Evolutionary conservation across 2,888 invertebrate genomes (phyloP).

Genomic region (Yponomeuta sedellus): DNA sequence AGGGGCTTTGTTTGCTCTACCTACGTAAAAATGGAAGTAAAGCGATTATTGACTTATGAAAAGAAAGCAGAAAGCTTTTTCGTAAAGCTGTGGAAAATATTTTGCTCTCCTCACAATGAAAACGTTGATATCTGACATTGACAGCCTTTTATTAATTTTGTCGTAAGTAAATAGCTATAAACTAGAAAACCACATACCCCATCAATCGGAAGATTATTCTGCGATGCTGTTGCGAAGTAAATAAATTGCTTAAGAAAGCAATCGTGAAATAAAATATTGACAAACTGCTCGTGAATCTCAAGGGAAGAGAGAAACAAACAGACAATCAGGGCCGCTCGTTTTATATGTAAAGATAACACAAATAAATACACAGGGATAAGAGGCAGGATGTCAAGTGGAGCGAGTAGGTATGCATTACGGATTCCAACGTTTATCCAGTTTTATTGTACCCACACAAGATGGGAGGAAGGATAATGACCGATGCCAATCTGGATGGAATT

Average conservation of each 20-base stretch:
- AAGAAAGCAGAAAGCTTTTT: not conserved
- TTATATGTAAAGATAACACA: conserved; percentile 1
- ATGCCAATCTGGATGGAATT: not conserved
- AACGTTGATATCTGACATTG: not conserved
- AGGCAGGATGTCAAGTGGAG: conserved; percentile 1
- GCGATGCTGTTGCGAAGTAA: too few relatives aligned
- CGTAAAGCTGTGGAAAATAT: not conserved
- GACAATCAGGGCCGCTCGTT: not conserved
- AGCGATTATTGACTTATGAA: not conserved
- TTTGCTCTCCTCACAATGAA: not conserved
- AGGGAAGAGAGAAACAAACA: conserved; percentile 1
- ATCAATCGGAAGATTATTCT: too few relatives aligned
- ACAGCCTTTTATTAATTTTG: not conserved
- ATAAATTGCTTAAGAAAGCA: not conserved
- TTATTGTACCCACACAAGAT: not conserved
- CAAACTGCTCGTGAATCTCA: not conserved
- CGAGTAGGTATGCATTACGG: conserved; percentile 1
- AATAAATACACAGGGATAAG: conserved; percentile 3
- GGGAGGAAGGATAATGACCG: not conserved
- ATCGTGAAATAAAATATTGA: not conserved
- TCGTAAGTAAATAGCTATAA: not conserved
- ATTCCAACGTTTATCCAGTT: not conserved
- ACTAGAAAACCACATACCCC: not conserved
- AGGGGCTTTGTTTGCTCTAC: not conserved
- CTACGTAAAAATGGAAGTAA: not conserved